A percentile compares a stretch with the other conserved stretches of the same genome.
phyloP scores from a whole-genome alignment of 1,140 invertebrate species.

The Listronotus bonariensis region DNA sequence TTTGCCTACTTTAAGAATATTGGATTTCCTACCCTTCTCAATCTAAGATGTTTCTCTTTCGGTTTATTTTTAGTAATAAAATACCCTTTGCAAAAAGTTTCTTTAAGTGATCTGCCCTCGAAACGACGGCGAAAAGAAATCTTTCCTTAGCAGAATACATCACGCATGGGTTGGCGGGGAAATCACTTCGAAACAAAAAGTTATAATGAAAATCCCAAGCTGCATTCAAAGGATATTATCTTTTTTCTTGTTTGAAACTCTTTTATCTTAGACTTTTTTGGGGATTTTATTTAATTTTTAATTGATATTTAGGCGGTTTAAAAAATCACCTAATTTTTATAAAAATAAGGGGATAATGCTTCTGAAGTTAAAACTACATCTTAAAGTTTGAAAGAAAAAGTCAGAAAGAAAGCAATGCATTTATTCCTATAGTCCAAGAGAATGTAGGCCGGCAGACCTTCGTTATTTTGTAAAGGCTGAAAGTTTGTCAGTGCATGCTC shows the following conservation, averaged over 20 bases:
- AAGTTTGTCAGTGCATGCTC: too few species aligned
- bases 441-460: too few species aligned
- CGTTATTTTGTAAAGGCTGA: too few species aligned
- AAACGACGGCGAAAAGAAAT: constrained; percentile 20
- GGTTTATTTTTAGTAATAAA: constrained; percentile 24
- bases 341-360: too few species aligned
- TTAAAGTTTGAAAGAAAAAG: too few species aligned
- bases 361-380: too few species aligned
- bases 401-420: too few species aligned
- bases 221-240: constrained; percentile 21
- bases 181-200: constrained; percentile 26
- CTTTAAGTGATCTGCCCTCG: constrained; percentile 23
- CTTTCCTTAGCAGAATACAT: constrained; percentile 22
- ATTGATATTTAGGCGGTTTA: too few species aligned
- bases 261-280: neutral
- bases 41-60: constrained; percentile 19
- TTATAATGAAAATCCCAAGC: constrained; percentile 25
- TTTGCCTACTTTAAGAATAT: constrained; percentile 11
- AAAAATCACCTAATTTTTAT: too few species aligned
- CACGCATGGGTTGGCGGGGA: constrained; percentile 25
- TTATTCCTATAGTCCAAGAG: too few species aligned
- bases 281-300: too few species aligned
- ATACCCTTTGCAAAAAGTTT: constrained; percentile 20
- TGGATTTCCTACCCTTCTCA: constrained; percentile 19
- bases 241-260: neutral